A percentile compares a stretch with the other conserved stretches of the same genome.
Evolutionary conservation across 2,797 vertebrate species (phyloP).

Genomic region (Semaprochilodus insignis): DNA sequence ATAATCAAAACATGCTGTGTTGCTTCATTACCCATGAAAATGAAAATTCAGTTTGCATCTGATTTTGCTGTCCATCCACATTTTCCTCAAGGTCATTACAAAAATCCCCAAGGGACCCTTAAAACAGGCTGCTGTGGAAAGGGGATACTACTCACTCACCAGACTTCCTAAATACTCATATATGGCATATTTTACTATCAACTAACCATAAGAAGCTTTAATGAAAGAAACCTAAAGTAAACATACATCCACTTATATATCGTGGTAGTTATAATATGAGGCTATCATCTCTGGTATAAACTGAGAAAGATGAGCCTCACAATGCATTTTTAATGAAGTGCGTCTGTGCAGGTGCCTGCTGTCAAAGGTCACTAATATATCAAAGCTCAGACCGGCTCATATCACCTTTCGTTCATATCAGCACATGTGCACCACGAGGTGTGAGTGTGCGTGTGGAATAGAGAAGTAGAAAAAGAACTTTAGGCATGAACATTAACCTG

Average conservation of each 20-base stretch:
- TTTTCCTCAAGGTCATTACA: too few relatives aligned
- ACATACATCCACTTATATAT: neutral
- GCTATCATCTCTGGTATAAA: neutral
- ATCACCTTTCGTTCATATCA: conserved; percentile 31
- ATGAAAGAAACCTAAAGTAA: neutral
- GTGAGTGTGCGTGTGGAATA: neutral
- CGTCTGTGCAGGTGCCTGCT: neutral
- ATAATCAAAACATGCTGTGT: too few relatives aligned
- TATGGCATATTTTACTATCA: too few relatives aligned
- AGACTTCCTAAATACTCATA: too few relatives aligned
- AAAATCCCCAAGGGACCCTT: too few relatives aligned
- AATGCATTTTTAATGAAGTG: neutral
- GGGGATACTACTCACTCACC: too few relatives aligned
- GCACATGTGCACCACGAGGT: conserved; percentile 26
- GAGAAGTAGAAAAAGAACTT: neutral
- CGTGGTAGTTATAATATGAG: neutral
- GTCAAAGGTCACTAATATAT: conserved; percentile 37
- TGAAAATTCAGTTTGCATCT: too few relatives aligned
- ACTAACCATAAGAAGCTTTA: neutral
- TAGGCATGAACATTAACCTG: neutral
- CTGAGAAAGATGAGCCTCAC: neutral
- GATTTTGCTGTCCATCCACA: too few relatives aligned
- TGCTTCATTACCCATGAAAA: too few relatives aligned
- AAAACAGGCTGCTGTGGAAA: too few relatives aligned
- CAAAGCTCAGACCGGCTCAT: conserved; percentile 3